These are phyloP conservation scores for Plecotus auritus DNA, from an alignment of 2,113 vertebrate species.

Conservation along the genomic window DNA sequence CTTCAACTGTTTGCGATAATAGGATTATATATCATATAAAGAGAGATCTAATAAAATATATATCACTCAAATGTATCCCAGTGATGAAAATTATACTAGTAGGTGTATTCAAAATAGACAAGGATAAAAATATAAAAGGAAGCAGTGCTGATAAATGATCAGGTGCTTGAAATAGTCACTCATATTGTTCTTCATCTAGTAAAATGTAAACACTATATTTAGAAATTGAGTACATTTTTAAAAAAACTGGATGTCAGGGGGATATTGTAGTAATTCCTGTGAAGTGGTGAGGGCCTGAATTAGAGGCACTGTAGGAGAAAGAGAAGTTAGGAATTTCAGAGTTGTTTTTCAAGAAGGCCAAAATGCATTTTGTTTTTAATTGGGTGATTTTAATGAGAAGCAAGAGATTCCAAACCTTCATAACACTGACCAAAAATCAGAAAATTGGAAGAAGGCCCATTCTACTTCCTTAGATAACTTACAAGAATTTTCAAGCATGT, in stretches of 20 bases:
- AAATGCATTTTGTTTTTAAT: background rate
- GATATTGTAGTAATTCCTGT: background rate
- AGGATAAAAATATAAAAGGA: background rate
- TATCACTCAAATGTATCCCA: constrained; percentile 4
- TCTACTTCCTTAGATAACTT: background rate
- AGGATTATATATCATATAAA: constrained; percentile 30
- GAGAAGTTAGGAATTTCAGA: background rate
- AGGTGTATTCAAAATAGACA: background rate
- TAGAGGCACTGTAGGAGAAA: background rate
- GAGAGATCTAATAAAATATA: constrained; percentile 7
- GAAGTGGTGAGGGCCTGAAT: background rate
- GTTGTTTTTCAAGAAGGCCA: background rate
- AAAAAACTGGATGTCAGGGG: background rate
- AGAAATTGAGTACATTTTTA: background rate
- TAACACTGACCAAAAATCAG: background rate
- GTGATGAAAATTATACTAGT: constrained; percentile 17
- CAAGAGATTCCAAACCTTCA: background rate
- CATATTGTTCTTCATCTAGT: background rate
- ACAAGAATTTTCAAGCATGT: background rate
- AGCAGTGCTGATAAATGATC: background rate
- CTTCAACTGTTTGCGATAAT: constrained; percentile 9
- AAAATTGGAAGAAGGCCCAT: background rate
- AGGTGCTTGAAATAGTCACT: background rate
- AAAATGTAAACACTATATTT: background rate
- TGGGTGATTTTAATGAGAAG: background rate